phyloP scores from a whole-genome alignment of 53 echinoderm and acorn worm species.

The Pentamera pediparva region DNA sequence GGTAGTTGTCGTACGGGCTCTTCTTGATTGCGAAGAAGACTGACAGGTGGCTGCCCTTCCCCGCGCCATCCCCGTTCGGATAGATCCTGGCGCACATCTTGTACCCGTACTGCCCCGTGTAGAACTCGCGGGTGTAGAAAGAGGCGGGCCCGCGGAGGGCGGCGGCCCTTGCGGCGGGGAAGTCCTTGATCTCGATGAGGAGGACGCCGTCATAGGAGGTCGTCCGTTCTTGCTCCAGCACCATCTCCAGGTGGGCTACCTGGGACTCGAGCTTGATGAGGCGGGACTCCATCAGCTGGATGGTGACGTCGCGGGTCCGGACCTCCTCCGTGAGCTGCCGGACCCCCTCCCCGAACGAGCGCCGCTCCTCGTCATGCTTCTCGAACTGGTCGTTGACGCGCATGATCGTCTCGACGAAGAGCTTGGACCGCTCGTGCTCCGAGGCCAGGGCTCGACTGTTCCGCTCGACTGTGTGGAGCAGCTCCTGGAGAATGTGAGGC shows the following conservation, averaged over 20 bases:
- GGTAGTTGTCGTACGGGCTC: background rate
- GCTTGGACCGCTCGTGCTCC: background rate
- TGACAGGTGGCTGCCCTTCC: conserved; percentile 34
- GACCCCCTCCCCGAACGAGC: background rate
- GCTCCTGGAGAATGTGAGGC: background rate
- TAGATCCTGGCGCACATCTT: conserved; percentile 27
- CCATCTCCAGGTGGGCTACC: background rate
- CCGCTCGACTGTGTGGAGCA: background rate
- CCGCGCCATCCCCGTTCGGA: conserved; percentile 32
- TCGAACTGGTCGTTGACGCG: background rate
- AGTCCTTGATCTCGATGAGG: conserved; percentile 9
- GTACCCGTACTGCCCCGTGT: conserved; percentile 2
- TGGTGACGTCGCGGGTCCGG: background rate
- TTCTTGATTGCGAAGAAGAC: conserved; percentile 20
- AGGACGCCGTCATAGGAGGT: background rate
- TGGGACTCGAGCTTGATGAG: background rate
- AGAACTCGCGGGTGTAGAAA: conserved; percentile 4
- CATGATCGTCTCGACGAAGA: background rate
- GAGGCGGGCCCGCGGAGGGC: background rate
- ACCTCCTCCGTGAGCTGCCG: background rate
- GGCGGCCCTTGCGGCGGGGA: background rate
- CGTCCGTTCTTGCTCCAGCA: background rate
- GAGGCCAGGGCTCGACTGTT: background rate
- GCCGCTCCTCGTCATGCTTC: background rate
- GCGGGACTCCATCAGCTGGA: background rate